Conservation (phyloP, 35 echinoderm and acorn worm species). For the Holothuria glaberrima region DNA sequence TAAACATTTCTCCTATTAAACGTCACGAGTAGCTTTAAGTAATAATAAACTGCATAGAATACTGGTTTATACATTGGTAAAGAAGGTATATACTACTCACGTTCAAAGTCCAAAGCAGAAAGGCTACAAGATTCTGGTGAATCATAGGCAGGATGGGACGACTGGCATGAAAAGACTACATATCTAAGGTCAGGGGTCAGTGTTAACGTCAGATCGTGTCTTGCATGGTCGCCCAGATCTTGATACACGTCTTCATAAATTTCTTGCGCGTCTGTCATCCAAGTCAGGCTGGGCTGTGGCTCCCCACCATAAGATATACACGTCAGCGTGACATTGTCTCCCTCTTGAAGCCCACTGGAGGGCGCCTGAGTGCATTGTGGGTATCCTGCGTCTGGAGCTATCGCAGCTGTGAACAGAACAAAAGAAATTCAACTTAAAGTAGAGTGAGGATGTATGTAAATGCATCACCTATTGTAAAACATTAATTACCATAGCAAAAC, state of each 20-base stretch:
- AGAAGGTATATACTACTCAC: conserved; percentile 59
- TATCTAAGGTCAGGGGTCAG: conserved; percentile 72
- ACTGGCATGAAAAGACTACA: conserved; percentile 69
- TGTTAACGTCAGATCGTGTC: conserved; percentile 57
- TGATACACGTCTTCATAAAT: conserved; percentile 51
- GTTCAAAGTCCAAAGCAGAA: conserved; percentile 64
- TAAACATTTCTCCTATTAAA: no score
- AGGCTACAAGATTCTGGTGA: conserved; percentile 69
- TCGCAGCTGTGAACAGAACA: conserved; percentile 61
- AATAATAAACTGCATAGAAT: no score
- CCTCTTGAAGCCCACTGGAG: conserved; percentile 63
- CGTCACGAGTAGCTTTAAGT: no score
- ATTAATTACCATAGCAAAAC: no score
- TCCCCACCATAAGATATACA: conserved; percentile 80
- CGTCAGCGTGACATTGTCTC: conserved; percentile 70
- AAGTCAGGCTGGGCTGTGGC: conserved; percentile 77
- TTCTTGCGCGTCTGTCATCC: conserved; percentile 61
- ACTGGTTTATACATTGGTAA: no score
- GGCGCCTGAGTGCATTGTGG: conserved; percentile 69
- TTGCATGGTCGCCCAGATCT: conserved; percentile 31
- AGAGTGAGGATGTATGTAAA: no score
- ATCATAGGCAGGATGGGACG: conserved; percentile 78
- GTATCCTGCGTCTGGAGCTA: conserved; percentile 58
- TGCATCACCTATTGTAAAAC: no score
- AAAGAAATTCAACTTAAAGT: no score